phyloP scores from a whole-genome alignment of 2,797 vertebrate species.

The Leptodactylus fallax region DNA sequence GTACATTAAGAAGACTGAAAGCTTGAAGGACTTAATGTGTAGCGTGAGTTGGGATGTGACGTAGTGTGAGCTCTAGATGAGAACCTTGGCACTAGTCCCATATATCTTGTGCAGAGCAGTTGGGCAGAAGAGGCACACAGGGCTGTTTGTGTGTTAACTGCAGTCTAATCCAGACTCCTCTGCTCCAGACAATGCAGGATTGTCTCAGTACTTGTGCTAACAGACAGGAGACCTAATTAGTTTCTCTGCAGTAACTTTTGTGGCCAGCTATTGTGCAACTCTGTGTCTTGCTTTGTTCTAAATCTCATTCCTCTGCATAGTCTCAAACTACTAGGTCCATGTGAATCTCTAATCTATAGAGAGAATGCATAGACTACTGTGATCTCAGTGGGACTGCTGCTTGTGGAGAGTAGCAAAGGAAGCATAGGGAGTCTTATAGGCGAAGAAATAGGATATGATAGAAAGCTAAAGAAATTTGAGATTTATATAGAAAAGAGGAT shows the following conservation, averaged over 20 bases:
- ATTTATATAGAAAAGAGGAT: too few relatives aligned
- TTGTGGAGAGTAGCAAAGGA: too few relatives aligned
- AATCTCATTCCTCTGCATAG: not conserved
- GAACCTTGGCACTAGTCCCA: conserved; percentile 35
- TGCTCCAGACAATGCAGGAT: conserved; percentile 52
- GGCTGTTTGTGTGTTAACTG: conserved; percentile 42
- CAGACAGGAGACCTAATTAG: conserved; percentile 56
- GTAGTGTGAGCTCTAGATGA: conserved; percentile 3
- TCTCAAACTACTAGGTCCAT: not conserved
- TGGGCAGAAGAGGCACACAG: conserved; percentile 44
- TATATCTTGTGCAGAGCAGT: conserved; percentile 31
- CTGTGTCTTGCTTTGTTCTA: conserved; percentile 25
- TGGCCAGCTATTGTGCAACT: conserved; percentile 42
- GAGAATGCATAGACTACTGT: too few relatives aligned
- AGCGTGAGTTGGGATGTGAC: conserved; percentile 33
- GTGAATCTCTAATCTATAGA: not conserved
- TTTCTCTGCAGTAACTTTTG: conserved; percentile 52
- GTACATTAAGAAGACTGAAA: not conserved
- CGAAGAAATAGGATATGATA: too few relatives aligned
- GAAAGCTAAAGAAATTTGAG: too few relatives aligned
- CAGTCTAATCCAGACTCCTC: conserved; percentile 44
- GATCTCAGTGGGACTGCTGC: too few relatives aligned
- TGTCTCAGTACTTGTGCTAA: conserved; percentile 51
- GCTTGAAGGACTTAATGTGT: not conserved
- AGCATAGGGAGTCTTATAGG: too few relatives aligned